Evolutionary conservation across 2,113 vertebrate genomes (phyloP).

Genomic region (Corythoichthys intestinalis): DNA sequence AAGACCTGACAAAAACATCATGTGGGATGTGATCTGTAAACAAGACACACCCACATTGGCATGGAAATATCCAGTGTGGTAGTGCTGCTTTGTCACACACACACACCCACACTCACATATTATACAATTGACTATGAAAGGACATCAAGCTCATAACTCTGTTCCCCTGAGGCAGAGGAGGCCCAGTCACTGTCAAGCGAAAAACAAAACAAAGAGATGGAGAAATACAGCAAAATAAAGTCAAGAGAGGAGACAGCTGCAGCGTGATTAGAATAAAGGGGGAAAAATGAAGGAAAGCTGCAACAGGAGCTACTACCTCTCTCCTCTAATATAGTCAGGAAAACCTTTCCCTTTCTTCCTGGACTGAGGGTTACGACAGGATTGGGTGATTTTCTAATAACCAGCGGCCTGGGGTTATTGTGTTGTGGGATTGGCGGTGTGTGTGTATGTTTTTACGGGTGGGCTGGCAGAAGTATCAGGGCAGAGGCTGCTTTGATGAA

Average conservation of each 20-base stretch:
- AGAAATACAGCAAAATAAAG: conserved; percentile 70
- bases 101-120: conserved; percentile 52
- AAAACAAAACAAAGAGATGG: conserved; percentile 74
- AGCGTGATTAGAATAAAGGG: conserved; percentile 77
- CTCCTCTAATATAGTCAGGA: conserved; percentile 70
- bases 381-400: conserved; percentile 87
- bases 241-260: conserved; percentile 60
- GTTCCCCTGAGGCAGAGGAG: conserved; percentile 66
- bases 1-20: conserved; percentile 60
- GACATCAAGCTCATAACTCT: conserved; percentile 71
- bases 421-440: conserved; percentile 49
- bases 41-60: conserved; percentile 49
- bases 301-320: conserved; percentile 66
- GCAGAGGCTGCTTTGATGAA: background rate
- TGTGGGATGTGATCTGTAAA: conserved; percentile 55
- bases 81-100: conserved; percentile 35
- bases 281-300: conserved; percentile 62
- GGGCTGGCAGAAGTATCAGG: background rate
- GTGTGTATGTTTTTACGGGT: conserved; percentile 39
- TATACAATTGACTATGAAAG: conserved; percentile 73
- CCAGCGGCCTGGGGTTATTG: conserved; percentile 76
- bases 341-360: conserved; percentile 55
- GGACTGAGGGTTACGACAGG: conserved; percentile 62
- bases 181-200: conserved; percentile 69
- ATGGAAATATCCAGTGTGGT: conserved; percentile 48